Percentiles rank a stretch among this genome's conserved stretches.
These are phyloP conservation scores for Polyodon spathula DNA, from an alignment of 2,113 vertebrate species.

Conservation along the genomic window DNA sequence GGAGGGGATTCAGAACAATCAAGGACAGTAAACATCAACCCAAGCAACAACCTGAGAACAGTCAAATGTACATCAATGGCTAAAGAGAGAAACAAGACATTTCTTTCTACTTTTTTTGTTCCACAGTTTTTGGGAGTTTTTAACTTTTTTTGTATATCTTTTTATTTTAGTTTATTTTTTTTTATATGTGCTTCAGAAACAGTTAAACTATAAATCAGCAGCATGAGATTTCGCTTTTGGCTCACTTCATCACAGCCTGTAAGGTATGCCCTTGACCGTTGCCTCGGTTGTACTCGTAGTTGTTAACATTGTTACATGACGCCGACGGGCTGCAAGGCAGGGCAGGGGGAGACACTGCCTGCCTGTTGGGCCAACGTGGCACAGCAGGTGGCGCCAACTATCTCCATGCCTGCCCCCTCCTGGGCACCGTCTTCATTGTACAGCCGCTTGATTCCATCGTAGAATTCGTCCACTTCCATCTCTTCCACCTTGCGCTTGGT, in stretches of 20 bases:
- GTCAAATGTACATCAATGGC: conserved; percentile 46
- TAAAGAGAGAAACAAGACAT: conserved; percentile 20
- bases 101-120: conserved; percentile 59
- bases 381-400: conserved; percentile 42
- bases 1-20: neutral
- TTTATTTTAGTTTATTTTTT: conserved; percentile 43
- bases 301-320: conserved; percentile 56
- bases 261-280: conserved; percentile 38
- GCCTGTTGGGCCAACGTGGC: conserved; percentile 57
- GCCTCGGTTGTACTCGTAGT: conserved; percentile 21
- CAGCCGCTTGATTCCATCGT: conserved; percentile 86
- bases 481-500: conserved; percentile 92
- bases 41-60: conserved; percentile 19
- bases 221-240: conserved; percentile 46
- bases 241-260: conserved; percentile 64
- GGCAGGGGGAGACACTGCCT: conserved; percentile 71
- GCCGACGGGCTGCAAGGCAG: conserved; percentile 78
- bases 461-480: conserved; percentile 96
- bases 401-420: conserved; percentile 50
- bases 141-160: conserved; percentile 49
- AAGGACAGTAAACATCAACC: neutral
- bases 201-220: conserved; percentile 60
- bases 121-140: conserved; percentile 38
- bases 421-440: conserved; percentile 80
- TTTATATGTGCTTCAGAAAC: conserved; percentile 60